A percentile compares a stretch with the other conserved stretches of the same genome.
Evolutionary conservation across 2,888 invertebrate species (phyloP).

Genomic region (Phalangium opilio): DNA sequence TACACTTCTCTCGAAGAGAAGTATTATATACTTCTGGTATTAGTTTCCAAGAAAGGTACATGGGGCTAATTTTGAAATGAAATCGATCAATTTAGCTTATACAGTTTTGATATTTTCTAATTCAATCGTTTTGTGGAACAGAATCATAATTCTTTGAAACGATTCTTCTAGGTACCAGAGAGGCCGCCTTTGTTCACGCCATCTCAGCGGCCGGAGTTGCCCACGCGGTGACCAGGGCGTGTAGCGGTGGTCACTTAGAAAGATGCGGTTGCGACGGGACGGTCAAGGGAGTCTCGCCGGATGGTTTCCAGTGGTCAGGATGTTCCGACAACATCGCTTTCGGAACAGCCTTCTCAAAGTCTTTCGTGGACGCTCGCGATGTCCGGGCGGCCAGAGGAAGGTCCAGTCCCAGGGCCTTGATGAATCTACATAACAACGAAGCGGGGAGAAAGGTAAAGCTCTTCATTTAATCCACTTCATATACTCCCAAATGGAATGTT

Average conservation of each 20-base stretch:
- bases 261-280: slow-evolving; percentile 33
- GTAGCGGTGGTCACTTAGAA: slow-evolving; percentile 27
- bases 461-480: background rate
- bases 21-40: no score
- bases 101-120: no score
- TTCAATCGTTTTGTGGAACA: no score
- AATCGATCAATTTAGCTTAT: no score
- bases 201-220: slow-evolving; percentile 22
- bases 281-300: slow-evolving; percentile 24
- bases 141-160: no score
- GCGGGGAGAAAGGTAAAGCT: slow-evolving; percentile 31
- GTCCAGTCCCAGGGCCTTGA: slow-evolving; percentile 25
- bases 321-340: slow-evolving; percentile 31
- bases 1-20: no score
- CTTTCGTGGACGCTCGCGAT: slow-evolving; percentile 28
- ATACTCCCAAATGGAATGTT: background rate
- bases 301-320: slow-evolving; percentile 31
- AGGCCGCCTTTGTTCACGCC: slow-evolving; percentile 21
- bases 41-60: no score
- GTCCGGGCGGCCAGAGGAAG: slow-evolving; percentile 19
- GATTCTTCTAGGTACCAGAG: slow-evolving; percentile 22
- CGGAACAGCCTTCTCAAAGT: slow-evolving; percentile 27
- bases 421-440: slow-evolving; percentile 35
- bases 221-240: slow-evolving; percentile 28
- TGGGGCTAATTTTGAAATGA: no score